Evolutionary conservation across 2,797 vertebrate genomes (phyloP), one percentile per base, ranked within the genome.

Genomic region (Chromobotia macracanthus): DNA sequence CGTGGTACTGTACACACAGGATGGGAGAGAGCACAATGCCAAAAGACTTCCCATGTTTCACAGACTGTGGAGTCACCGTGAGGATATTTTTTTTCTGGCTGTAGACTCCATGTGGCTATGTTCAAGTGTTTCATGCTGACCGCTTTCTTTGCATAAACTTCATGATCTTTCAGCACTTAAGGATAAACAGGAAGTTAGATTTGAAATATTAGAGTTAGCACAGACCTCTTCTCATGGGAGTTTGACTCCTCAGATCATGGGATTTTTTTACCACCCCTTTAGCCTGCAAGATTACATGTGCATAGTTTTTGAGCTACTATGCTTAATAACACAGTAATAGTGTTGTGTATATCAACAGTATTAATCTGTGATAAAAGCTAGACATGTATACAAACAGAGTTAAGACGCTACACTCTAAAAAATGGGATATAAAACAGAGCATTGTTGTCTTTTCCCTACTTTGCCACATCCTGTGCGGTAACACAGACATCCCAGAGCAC

Each of bases 381-480:
- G 70, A 46, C 16, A 83, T 66, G 87, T 86, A 86, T 78, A 85
- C 86, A 83, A 86, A 21, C 13, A 53, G 85, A 87, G 84, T 55
- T 72, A 75, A 53, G 74, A 74, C 75, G 66, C 72, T 66, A 80
- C 41, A 76, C 76, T 82, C 58, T 55, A 77, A 88, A 84, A 85
- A 81, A 85, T 51, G 46, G 28, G 67, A 85, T 84, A 85, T 81
- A 85, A 89, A 80, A 86, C 85, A 86, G 83, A 69, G 61, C 82
- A 84, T 82, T 81, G 86, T 83, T 87, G 88, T 93, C 88, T 31
- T 90, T 87, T 85, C 75, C 80, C 75, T 77, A 86, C 79, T 79
- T 80, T 88, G 88, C 92, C 92, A 92, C 92, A 92, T 93, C 91
- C 91, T 91, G 88, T 92, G 90, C 85, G 91, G 91, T 89, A 61